phyloP scores from a whole-genome alignment of 2,888 invertebrate species.

The Conistra vaccinii region DNA sequence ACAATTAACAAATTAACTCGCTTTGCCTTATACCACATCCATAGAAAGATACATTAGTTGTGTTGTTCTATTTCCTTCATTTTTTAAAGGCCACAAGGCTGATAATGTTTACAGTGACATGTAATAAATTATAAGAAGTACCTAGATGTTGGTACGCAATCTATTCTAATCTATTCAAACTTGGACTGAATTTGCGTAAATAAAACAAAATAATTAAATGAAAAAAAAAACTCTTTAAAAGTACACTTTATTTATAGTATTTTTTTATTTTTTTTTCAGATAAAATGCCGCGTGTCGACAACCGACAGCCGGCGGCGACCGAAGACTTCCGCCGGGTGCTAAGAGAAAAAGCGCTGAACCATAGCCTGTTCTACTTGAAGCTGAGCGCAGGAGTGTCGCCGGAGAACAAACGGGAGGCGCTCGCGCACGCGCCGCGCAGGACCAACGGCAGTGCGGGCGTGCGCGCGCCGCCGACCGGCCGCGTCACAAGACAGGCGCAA shows the following conservation, averaged over 20 bases:
- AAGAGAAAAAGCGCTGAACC: constrained; percentile 88
- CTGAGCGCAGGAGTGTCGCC: constrained; percentile 82
- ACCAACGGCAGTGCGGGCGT: constrained; percentile 79
- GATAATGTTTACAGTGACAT: constrained; percentile 49
- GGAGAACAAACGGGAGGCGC: constrained; percentile 71
- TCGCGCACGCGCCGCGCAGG: constrained; percentile 69
- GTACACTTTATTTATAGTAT: not conserved
- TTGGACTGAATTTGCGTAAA: constrained; percentile 13
- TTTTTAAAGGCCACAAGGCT: constrained; percentile 46
- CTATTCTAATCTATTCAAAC: constrained; percentile 22
- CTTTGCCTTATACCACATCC: constrained; percentile 41
- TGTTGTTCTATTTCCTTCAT: constrained; percentile 43
- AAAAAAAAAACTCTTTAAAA: constrained; percentile 6
- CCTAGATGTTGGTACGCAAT: constrained; percentile 4
- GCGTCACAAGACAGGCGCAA: constrained; percentile 82
- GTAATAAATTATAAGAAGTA: constrained; percentile 53
- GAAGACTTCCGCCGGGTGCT: constrained; percentile 88
- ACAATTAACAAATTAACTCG: constrained; percentile 42
- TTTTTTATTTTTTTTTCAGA: constrained; percentile 55
- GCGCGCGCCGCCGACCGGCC: constrained; percentile 84
- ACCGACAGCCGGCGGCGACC: constrained; percentile 74
- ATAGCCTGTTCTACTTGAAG: constrained; percentile 88
- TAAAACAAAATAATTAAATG: constrained; percentile 4
- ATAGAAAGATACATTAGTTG: constrained; percentile 15
- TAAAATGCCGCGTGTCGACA: constrained; percentile 85